Percentiles rank a stretch among this genome's conserved stretches.
These are phyloP conservation scores for Grammomys dolichurus DNA, from an alignment of 2,113 vertebrate species.

Conservation along the genomic window DNA sequence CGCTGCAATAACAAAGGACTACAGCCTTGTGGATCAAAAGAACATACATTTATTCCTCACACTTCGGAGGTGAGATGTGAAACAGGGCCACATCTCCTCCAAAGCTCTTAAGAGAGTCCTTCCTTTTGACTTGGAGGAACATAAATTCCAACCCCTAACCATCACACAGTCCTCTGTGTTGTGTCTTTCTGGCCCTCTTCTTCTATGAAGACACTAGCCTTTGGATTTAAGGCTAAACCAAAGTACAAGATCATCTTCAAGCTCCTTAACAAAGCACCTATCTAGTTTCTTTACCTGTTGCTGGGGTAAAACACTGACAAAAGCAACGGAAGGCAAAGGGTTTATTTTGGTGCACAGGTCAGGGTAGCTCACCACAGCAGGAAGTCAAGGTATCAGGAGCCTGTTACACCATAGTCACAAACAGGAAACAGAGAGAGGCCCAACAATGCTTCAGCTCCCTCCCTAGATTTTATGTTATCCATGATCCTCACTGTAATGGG, in stretches of 20 bases:
- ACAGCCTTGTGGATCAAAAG: neutral
- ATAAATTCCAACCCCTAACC: too few relatives aligned
- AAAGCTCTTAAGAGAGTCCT: neutral
- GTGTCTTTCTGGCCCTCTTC: neutral
- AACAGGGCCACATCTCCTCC: neutral
- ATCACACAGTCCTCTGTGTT: neutral
- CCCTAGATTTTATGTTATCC: neutral
- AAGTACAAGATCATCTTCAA: neutral
- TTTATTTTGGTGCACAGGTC: neutral
- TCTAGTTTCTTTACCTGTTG: neutral
- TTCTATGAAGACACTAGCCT: neutral
- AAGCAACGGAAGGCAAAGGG: neutral
- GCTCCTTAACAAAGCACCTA: neutral
- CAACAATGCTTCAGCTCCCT: neutral
- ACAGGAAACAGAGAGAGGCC: neutral
- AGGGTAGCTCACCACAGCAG: neutral
- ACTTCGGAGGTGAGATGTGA: neutral
- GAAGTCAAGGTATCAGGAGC: neutral
- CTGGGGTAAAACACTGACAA: neutral
- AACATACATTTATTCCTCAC: neutral
- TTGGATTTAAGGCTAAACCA: neutral
- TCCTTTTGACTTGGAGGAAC: neutral
- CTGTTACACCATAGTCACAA: too few relatives aligned
- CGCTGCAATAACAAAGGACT: neutral
- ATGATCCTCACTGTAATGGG: neutral